These are phyloP conservation scores for Mesorhabditis sp. DNA, from an alignment of 2,888 invertebrate species.

Conservation along the genomic window DNA sequence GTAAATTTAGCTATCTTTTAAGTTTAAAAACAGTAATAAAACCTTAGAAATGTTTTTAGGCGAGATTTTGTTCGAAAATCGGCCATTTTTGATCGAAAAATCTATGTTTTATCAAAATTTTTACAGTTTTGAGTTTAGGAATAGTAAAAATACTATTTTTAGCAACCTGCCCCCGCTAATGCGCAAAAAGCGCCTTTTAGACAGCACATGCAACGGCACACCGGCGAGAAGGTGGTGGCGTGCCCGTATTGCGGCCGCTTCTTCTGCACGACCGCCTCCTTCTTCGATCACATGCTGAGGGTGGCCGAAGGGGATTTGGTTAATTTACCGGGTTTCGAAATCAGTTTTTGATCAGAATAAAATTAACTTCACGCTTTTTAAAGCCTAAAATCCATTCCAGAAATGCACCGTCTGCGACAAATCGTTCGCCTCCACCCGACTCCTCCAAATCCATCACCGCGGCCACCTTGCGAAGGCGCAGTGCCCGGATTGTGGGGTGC, in stretches of 20 bases:
- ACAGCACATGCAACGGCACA: not conserved
- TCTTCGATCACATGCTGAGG: not conserved
- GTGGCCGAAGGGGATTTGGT: not conserved
- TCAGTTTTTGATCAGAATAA: too few relatives aligned
- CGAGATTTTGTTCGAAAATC: too few relatives aligned
- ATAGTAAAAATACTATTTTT: too few relatives aligned
- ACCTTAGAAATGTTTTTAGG: too few relatives aligned
- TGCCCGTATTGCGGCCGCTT: not conserved
- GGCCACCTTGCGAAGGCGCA: not conserved
- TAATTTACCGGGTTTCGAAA: not conserved
- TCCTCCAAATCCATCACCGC: not conserved
- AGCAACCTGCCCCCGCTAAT: too few relatives aligned
- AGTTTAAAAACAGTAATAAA: too few relatives aligned
- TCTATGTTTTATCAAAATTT: too few relatives aligned
- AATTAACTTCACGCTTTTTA: not conserved
- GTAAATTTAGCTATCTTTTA: too few relatives aligned
- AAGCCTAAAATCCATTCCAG: not conserved
- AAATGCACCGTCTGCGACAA: not conserved
- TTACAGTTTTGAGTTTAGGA: too few relatives aligned
- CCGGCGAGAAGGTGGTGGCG: not conserved
- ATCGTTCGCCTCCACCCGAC: not conserved
- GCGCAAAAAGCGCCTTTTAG: not conserved
- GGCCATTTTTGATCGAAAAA: too few relatives aligned
- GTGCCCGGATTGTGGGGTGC: slow-evolving; percentile 1
- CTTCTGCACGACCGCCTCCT: not conserved